Base-by-base conservation (phyloP, 2,113 vertebrate species). In the Uria aalge region DNA sequence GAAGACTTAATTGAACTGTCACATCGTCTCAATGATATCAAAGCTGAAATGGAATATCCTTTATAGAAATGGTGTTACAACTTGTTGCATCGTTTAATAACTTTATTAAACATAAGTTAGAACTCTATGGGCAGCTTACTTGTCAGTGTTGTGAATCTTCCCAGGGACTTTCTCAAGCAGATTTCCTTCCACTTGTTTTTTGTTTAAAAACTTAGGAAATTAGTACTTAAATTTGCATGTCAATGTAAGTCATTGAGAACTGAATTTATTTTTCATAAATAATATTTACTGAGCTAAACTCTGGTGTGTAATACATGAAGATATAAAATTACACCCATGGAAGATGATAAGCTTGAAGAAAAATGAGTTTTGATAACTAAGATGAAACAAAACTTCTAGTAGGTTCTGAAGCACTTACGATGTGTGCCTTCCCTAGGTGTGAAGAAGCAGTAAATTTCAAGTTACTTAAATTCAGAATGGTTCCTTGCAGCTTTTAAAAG, bases 21-120 rank as follows among this genome's bases (percentile, higher is more conserved):
- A 69, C 99, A 99, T 93, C 99, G 99, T 71, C 98, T 99, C 77
- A 98, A 98, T 76, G 99, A 99, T 97, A 99, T 99, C 98, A 99
- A 98, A 36, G 98, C 99, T 47, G 99, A 99, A 97, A 99, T 99
- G 99, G 99, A 99, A 99, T 99, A 99, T 99, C 99, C 99, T 99
- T 99, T 98, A 92, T 41, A 93, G 43, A 91, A 91, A 69, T n/a
- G 29, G 48, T 81, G 52, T 67, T 91, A 2, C 4, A 81, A 47
- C 62, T 78, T 67, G 38, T 89, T 85, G 27, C 21, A 15, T 84
- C 1, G 0, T 53, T 78, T 71, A 88, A 38, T 79, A 83, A 63
- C 64, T 86, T 41, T 12, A 36, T 56, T 67, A 62, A 72, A 55
- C 3, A 2, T 36, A 76, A 88, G 53, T 41, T 87, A 81, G 53